Base-by-base conservation (phyloP, 2,888 invertebrate species). In the Vanessa cardui region DNA sequence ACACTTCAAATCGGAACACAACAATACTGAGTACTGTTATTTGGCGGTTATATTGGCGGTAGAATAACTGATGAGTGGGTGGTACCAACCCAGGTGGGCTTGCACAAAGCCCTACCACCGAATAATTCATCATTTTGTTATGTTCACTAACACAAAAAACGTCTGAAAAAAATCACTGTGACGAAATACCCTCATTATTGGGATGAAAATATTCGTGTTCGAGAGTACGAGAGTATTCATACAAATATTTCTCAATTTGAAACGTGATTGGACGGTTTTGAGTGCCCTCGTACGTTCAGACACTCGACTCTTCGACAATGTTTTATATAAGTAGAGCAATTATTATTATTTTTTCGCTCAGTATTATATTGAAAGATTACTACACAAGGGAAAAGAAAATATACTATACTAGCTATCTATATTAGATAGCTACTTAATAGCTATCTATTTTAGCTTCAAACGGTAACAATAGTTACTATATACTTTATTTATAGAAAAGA, bases 281-380 rank as follows among this genome's bases (percentile, higher is more conserved):
- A 69, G 71, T 64, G 72, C 67, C 54, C 63, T 71, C 73, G 33
- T 56, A 47, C 54, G 59, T 54, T 21, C 47, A 39, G 46, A 54
- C 54, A 33, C 66, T 61, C 26, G 54, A 47, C 52, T 47, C 52
- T 26, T 47, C 60, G 33, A 20, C 26, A 54, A 54, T 59, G 59
- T 64, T 61, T 61, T 47, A 66, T 39, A 18, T 54, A 66, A 60
- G 60, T 47, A 66, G 52, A 33, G 31, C 60, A 61, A 66, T 66
- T 66, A 54, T 60, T 46, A 52, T 61, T 54, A n/a, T 66, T 39
- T 15, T 20, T 20, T 26, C 26, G 21, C 39, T 39, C 31, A 39
- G 39, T 26, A 18, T 18, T 56, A 39, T 5, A 16, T 18, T n/a
- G 2, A 15, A 50, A 50, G 9, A 20, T 21, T 12, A 18, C 6